These are phyloP conservation scores for Dyspetes luteomarginatus DNA, from an alignment of 2,888 invertebrate species.

Conservation along the genomic window DNA sequence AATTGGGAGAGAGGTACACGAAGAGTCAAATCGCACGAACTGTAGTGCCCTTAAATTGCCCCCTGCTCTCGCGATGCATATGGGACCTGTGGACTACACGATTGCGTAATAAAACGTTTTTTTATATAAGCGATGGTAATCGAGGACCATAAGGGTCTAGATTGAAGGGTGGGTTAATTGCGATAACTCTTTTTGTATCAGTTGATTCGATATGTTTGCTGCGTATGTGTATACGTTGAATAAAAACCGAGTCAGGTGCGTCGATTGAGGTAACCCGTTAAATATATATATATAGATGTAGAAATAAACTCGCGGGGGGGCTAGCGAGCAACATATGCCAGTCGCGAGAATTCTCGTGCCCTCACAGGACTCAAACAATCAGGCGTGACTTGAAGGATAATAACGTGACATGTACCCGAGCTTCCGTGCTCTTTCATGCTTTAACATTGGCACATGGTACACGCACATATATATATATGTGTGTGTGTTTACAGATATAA, in stretches of 20 bases:
- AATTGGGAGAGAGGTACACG: slow-evolving; percentile 5
- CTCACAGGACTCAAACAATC: slow-evolving; percentile 54
- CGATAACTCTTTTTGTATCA: slow-evolving; percentile 71
- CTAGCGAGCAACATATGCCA: slow-evolving; percentile 48
- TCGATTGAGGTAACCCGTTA: neutral
- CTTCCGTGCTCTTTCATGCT: slow-evolving; percentile 49
- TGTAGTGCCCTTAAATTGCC: slow-evolving; percentile 24
- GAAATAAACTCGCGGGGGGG: slow-evolving; percentile 20
- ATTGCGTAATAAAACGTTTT: slow-evolving; percentile 57
- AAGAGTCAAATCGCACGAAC: slow-evolving; percentile 51
- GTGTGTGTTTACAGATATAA: slow-evolving; percentile 9
- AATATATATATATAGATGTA: neutral
- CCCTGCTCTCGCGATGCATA: neutral
- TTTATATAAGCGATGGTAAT: slow-evolving; percentile 62
- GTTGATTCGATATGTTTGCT: slow-evolving; percentile 49
- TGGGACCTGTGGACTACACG: neutral
- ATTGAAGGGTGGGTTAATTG: slow-evolving; percentile 75
- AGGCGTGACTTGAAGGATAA: slow-evolving; percentile 61
- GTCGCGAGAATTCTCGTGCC: slow-evolving; percentile 42
- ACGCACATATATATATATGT: neutral
- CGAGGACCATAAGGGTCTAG: slow-evolving; percentile 55
- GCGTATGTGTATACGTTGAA: neutral
- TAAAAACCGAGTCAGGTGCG: slow-evolving; percentile 51
- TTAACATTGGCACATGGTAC: slow-evolving; percentile 22
- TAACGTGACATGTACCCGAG: slow-evolving; percentile 58